These are phyloP conservation scores for Crotalus adamanteus DNA, from an alignment of 2,797 vertebrate genomes.

Conservation along the genomic window DNA sequence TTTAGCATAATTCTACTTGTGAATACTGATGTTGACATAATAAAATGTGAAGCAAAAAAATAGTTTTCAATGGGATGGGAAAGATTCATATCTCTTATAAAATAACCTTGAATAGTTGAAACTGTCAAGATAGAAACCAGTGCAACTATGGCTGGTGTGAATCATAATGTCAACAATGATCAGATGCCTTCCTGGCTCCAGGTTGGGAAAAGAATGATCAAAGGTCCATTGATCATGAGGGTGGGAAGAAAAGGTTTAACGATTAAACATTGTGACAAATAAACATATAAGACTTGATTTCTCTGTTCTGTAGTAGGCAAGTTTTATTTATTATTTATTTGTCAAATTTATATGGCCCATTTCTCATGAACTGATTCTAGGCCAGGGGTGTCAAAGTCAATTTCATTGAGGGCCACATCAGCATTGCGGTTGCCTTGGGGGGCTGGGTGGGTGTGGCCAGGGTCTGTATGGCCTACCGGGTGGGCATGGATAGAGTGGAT, in stretches of 20 bases:
- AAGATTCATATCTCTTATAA: not conserved
- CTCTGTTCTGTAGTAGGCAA: not conserved
- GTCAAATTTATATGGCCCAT: not conserved
- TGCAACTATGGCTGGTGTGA: not conserved
- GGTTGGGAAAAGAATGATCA: not conserved
- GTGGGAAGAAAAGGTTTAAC: not conserved
- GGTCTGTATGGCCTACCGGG: too few relatives aligned
- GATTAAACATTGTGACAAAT: not conserved
- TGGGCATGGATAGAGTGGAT: too few relatives aligned
- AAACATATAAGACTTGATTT: not conserved
- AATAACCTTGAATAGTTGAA: not conserved
- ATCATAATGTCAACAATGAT: not conserved
- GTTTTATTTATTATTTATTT: not conserved
- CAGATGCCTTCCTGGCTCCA: not conserved
- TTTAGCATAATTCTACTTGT: not conserved
- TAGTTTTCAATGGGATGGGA: not conserved
- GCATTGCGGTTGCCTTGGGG: too few relatives aligned
- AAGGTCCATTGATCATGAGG: not conserved
- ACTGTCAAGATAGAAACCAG: not conserved
- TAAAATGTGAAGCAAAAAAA: not conserved
- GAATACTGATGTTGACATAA: not conserved
- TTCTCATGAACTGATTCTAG: not conserved
- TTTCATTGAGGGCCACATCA: too few relatives aligned
- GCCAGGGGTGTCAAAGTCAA: too few relatives aligned
- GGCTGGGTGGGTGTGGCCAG: too few relatives aligned